Evolutionary conservation across 2,888 invertebrate species (phyloP).

Genomic region (Notodonta dromedarius): DNA sequence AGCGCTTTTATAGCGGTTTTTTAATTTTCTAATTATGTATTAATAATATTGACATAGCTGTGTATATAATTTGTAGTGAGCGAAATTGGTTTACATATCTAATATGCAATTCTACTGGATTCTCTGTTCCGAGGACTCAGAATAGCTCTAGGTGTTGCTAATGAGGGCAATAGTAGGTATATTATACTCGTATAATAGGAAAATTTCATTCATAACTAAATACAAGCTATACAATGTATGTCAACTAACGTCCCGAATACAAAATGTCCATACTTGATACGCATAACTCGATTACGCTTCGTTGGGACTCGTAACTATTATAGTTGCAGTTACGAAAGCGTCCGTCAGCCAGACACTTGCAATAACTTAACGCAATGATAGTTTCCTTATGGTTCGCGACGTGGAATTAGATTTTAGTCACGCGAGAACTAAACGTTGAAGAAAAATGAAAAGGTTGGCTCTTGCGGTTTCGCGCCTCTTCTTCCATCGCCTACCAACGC

Average conservation of each 20-base stretch:
- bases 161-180: neutral
- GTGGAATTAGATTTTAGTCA: neutral
- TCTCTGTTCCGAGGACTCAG: no score
- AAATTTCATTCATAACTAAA: neutral
- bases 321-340: constrained; percentile 45
- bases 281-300: constrained; percentile 27
- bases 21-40: no score
- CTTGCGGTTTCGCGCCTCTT: no score
- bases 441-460: neutral
- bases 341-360: constrained; percentile 21
- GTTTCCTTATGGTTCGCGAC: constrained; percentile 38
- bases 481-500: no score
- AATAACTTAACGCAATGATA: constrained; percentile 27
- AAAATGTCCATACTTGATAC: neutral
- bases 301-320: constrained; percentile 38
- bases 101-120: no score
- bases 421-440: neutral
- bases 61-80: no score
- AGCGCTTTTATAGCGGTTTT: no score
- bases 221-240: neutral
- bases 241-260: neutral
- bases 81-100: no score
- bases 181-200: neutral
- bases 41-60: no score
- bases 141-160: no score